These are phyloP conservation scores for Etia nguti DNA, from an alignment of 2,113 vertebrate species.

Conservation along the genomic window DNA sequence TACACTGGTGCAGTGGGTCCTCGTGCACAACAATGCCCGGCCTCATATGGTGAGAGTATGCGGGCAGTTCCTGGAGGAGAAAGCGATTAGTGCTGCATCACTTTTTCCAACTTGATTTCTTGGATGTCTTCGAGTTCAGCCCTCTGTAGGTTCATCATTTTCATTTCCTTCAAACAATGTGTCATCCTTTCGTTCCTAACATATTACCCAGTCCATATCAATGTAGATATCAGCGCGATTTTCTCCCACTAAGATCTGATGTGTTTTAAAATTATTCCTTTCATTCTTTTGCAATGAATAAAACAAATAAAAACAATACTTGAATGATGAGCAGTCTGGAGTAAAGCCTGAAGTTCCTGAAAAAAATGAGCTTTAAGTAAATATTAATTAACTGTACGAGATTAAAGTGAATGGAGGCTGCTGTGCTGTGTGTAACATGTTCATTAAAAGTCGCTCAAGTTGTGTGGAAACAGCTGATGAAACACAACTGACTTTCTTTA, in stretches of 20 bases:
- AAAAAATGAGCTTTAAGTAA: not conserved
- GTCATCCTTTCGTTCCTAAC: not conserved
- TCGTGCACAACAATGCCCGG: not conserved
- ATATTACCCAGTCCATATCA: not conserved
- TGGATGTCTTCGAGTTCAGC: not conserved
- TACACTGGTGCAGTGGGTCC: not conserved
- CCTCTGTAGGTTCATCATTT: not conserved
- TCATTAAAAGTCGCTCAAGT: not conserved
- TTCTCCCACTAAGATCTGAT: not conserved
- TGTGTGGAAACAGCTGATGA: slow-evolving; percentile 17
- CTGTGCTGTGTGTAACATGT: not conserved
- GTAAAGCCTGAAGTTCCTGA: not conserved
- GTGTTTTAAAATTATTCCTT: not conserved
- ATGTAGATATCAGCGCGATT: not conserved
- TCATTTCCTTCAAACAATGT: not conserved
- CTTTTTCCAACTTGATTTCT: not conserved
- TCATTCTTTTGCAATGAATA: not conserved
- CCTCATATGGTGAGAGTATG: not conserved
- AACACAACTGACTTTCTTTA: slow-evolving; percentile 13
- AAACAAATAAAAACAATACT: not conserved
- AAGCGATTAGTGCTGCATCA: not conserved
- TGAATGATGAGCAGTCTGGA: not conserved
- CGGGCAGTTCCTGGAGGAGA: not conserved
- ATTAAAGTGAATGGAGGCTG: slow-evolving; percentile 3
- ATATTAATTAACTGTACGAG: not conserved